A percentile compares a stretch with the other conserved stretches of the same genome.
phyloP scores from a whole-genome alignment of 2,797 vertebrate genomes.

The Lates japonicus region DNA sequence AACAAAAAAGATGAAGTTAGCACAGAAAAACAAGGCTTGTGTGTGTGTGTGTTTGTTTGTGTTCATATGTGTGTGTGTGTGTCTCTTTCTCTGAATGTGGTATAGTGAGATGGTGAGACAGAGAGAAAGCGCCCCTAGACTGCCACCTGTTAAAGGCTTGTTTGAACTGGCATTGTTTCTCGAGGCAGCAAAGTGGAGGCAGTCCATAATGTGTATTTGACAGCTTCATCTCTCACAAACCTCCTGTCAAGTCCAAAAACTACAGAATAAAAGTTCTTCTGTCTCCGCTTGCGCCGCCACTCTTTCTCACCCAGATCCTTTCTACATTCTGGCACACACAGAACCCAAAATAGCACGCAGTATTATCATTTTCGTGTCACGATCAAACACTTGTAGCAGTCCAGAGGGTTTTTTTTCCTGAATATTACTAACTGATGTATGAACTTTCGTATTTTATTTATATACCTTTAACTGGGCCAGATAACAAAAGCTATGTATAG shows the following conservation, averaged over 20 bases:
- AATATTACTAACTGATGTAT: slow-evolving; percentile 48
- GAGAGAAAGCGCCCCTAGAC: slow-evolving; percentile 64
- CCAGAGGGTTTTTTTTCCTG: slow-evolving; percentile 27
- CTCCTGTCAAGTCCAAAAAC: slow-evolving; percentile 52
- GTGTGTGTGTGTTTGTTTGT: slow-evolving; percentile 16
- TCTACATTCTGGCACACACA: slow-evolving; percentile 53
- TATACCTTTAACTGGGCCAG: slow-evolving; percentile 65
- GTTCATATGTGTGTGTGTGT: slow-evolving; percentile 27
- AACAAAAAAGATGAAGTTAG: slow-evolving; percentile 47
- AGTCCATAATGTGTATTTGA: slow-evolving; percentile 76
- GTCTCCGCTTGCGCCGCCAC: slow-evolving; percentile 45
- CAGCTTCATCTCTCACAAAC: slow-evolving; percentile 71
- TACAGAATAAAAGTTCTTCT: slow-evolving; percentile 58
- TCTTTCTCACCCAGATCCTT: slow-evolving; percentile 31
- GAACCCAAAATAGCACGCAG: slow-evolving; percentile 69
- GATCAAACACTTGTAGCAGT: no score
- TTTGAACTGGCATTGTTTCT: slow-evolving; percentile 81
- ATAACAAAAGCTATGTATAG: slow-evolving; percentile 49
- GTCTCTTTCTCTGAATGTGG: slow-evolving; percentile 34
- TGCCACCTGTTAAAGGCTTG: slow-evolving; percentile 79
- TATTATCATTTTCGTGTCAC: slow-evolving; percentile 44
- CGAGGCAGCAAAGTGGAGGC: slow-evolving; percentile 75
- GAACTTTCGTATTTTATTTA: slow-evolving; percentile 65
- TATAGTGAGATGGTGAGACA: slow-evolving; percentile 48
- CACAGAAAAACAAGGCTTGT: slow-evolving; percentile 45